These are phyloP conservation scores for Dermatophagoides farinae DNA, from an alignment of 1,140 invertebrate species.

Conservation along the genomic window DNA sequence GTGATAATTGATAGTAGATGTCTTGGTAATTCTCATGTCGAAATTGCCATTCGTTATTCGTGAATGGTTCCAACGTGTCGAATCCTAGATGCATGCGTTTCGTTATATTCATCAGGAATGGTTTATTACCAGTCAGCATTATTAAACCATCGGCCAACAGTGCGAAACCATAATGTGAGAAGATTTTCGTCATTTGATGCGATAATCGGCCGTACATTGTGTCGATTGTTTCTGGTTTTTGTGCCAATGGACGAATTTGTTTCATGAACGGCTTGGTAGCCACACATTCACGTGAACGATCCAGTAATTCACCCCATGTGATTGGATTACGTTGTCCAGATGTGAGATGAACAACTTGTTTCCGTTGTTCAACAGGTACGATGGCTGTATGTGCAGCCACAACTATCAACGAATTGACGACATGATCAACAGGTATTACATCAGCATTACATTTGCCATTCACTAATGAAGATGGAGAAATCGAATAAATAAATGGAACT, in stretches of 20 bases:
- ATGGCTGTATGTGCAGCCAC: slow-evolving; percentile 44
- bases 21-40: slow-evolving; percentile 42
- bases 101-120: slow-evolving; percentile 6
- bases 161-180: slow-evolving; percentile 10
- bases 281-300: not conserved
- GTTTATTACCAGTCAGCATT: not conserved
- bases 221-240: not conserved
- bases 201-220: not conserved
- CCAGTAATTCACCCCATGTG: not conserved
- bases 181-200: slow-evolving; percentile 1
- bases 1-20: slow-evolving; percentile 24
- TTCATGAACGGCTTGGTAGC: not conserved
- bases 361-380: slow-evolving; percentile 32
- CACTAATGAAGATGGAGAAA: slow-evolving; percentile 11
- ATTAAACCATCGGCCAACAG: slow-evolving; percentile 1
- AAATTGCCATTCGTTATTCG: slow-evolving; percentile 58
- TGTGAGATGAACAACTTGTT: slow-evolving; percentile 65
- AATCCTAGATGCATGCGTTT: slow-evolving; percentile 22
- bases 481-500: not conserved
- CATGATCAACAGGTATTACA: slow-evolving; percentile 79
- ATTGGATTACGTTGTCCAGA: slow-evolving; percentile 57
- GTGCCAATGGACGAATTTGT: not conserved
- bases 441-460: slow-evolving; percentile 52
- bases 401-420: slow-evolving; percentile 60
- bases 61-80: slow-evolving; percentile 49